Percentiles rank a stretch among this genome's conserved stretches.
Conservation (phyloP, 2,888 invertebrate genomes). For the Eristalinus aeneus region DNA sequence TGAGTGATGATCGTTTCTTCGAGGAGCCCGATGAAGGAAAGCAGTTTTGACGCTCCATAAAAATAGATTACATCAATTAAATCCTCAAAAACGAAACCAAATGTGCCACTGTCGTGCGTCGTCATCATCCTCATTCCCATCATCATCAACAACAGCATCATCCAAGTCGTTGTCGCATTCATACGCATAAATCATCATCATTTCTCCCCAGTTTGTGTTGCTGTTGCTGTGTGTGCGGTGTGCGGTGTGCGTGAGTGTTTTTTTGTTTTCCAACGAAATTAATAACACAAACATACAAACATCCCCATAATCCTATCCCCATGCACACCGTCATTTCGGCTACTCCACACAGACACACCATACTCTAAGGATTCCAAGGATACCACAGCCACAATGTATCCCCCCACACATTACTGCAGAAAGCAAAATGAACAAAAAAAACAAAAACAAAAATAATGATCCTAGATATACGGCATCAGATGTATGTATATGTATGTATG, state of each 20-base stretch:
- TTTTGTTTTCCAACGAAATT: conserved; percentile 29
- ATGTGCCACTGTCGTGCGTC: conserved; percentile 27
- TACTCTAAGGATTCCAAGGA: background rate
- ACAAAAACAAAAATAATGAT: background rate
- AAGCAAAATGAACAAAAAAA: conserved; percentile 5
- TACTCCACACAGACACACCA: background rate
- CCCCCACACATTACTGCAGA: background rate
- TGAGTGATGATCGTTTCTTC: background rate
- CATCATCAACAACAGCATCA: conserved; percentile 8
- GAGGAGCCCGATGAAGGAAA: background rate
- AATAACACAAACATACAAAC: conserved; percentile 36
- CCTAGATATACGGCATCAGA: background rate
- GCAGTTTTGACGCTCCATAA: background rate
- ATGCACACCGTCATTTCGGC: background rate
- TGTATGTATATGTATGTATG: conserved; percentile 48
- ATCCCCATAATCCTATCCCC: conserved; percentile 25
- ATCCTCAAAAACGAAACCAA: conserved; percentile 30
- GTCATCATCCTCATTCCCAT: conserved; percentile 15
- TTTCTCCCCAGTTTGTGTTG: conserved; percentile 53
- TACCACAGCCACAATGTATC: conserved; percentile 13
- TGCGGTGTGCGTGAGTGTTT: conserved; percentile 39
- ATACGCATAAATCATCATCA: conserved; percentile 37
- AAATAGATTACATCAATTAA: conserved; percentile 54
- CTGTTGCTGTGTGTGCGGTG: conserved; percentile 37
- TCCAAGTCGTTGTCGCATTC: background rate